These are phyloP conservation scores for Hyalella azteca DNA, from an alignment of 2,888 invertebrate genomes.

Conservation along the genomic window DNA sequence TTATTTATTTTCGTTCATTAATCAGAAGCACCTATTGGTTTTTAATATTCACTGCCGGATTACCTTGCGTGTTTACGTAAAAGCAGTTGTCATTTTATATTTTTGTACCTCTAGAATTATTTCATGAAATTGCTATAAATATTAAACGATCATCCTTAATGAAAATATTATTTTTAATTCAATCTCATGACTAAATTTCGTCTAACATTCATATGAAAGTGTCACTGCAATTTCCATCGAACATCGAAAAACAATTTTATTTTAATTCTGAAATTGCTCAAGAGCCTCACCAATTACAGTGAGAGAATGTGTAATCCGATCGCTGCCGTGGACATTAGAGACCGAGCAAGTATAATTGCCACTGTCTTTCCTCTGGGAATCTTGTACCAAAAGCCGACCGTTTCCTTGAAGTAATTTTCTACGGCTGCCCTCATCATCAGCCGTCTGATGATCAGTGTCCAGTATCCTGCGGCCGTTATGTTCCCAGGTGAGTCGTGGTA, in stretches of 20 bases:
- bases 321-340: slow-evolving; percentile 60
- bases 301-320: slow-evolving; percentile 56
- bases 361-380: slow-evolving; percentile 65
- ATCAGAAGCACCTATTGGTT: no score
- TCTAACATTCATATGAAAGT: slow-evolving; percentile 26
- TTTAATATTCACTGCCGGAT: no score
- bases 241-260: neutral
- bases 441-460: slow-evolving; percentile 68
- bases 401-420: slow-evolving; percentile 72
- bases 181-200: no score
- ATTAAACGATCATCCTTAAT: no score
- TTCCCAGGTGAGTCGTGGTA: slow-evolving; percentile 46
- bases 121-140: no score
- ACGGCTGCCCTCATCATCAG: slow-evolving; percentile 72
- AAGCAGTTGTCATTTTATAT: no score
- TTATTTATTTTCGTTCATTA: no score
- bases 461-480: slow-evolving; percentile 39
- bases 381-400: slow-evolving; percentile 68
- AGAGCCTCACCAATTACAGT: slow-evolving; percentile 55
- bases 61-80: no score
- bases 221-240: neutral
- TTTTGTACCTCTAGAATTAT: no score
- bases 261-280: neutral
- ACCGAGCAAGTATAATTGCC: slow-evolving; percentile 62
- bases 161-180: no score